Base-by-base conservation (phyloP, 2,797 vertebrate species). In the Avahi laniger region DNA sequence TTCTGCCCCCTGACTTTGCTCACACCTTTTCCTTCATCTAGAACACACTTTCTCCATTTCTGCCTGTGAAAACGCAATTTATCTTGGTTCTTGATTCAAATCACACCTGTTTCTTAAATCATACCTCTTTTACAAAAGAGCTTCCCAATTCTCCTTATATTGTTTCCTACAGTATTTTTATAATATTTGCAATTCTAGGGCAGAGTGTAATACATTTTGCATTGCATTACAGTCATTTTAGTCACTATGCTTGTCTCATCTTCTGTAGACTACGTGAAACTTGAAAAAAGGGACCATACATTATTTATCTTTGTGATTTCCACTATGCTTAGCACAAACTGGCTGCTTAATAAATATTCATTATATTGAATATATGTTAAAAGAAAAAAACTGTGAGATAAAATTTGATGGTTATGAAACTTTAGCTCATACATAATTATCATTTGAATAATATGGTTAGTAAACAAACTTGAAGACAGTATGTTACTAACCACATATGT, bases 311-410 rank as follows among this genome's bases (percentile, higher is more conserved):
- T 52, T 67, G 35, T 81, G 65, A 81, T 54, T 87, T 15, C 20
- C 33, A 78, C 52, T 65, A 10, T 78, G 46, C 17, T 43, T 76
- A 89, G n/a, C 4, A 78, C 33, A 9, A 18, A 80, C 76, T 81
- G 65, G 35, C 41, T 89, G 59, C 46, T 81, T 70, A 94, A 54
- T 69, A 63, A 73, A 84, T 91, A 92, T 41, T 88, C 61, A 92
- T 59, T 50, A n/a, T 46, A 63, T 35, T 90, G 81, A 88, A 75
- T 83, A 76, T 14, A 92, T 24, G 26, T 76, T 94, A 85, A 76
- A 95, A 72, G 48, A 17, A n/a, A 92, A 41, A 89, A 91, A 94
- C 59, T 8, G 14, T 43, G 81, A 91, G n/a, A 50, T 76, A 38
- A 90, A 91, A 92, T 57, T 52, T 46, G 13, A 30, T 41, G 52